Evolutionary conservation across 2,113 vertebrate genomes (phyloP).

Genomic region (Mionectes macconnelli): DNA sequence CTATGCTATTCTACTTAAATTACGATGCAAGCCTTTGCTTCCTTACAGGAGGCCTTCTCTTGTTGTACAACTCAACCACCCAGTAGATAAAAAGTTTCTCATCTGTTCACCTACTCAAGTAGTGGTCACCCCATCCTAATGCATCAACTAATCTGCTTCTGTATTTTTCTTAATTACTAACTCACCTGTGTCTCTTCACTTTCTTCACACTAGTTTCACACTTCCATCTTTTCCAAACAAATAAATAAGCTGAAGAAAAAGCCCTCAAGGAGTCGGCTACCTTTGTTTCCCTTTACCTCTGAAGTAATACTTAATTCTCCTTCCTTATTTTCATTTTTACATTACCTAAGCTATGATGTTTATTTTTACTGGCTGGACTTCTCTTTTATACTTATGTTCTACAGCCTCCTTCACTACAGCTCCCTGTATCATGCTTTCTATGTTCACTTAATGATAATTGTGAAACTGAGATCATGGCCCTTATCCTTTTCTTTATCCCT

Average conservation of each 20-base stretch:
- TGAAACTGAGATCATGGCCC: neutral
- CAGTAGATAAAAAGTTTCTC: neutral
- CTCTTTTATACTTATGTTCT: neutral
- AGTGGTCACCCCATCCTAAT: neutral
- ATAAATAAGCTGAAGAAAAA: neutral
- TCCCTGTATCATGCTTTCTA: neutral
- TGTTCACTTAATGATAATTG: neutral
- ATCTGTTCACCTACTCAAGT: neutral
- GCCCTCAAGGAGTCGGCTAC: neutral
- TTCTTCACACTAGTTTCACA: neutral
- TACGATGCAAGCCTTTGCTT: neutral
- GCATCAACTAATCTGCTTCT: neutral
- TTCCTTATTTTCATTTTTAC: neutral
- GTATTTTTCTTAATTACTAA: neutral
- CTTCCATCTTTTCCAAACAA: neutral
- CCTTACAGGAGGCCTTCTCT: neutral
- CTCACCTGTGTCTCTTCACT: neutral
- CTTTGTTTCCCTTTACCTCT: neutral
- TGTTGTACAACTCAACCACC: neutral
- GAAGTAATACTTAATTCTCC: neutral
- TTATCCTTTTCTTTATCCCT: neutral
- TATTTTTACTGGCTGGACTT: neutral
- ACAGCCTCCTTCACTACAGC: neutral
- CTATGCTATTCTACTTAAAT: neutral
- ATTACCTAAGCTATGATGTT: neutral